A percentile compares a stretch with the other conserved stretches of the same genome.
phyloP scores from a whole-genome alignment of 2,888 invertebrate species.

The Pegoplata infirma region DNA sequence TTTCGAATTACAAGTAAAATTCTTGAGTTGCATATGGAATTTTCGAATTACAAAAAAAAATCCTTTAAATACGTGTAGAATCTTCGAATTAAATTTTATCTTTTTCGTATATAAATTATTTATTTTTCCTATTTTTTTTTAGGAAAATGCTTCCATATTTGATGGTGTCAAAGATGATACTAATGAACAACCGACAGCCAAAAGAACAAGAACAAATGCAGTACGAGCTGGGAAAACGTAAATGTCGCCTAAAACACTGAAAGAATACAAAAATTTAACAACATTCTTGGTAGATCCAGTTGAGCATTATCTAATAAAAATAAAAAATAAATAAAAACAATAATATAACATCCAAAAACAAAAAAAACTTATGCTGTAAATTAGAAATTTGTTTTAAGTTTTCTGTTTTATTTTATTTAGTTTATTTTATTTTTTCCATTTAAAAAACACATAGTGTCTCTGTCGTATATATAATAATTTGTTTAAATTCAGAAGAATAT shows the following conservation, averaged over 20 bases:
- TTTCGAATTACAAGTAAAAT: too few relatives aligned
- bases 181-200: slow-evolving; percentile 70
- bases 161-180: slow-evolving; percentile 66
- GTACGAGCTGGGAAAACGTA: slow-evolving; percentile 65
- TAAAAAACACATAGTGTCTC: slow-evolving; percentile 28
- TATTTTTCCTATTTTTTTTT: background rate
- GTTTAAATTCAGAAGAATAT: background rate
- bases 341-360: too few relatives aligned
- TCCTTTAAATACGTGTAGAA: too few relatives aligned
- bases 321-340: too few relatives aligned
- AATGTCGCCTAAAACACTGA: slow-evolving; percentile 6
- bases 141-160: slow-evolving; percentile 61
- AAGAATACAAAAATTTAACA: background rate
- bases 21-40: background rate
- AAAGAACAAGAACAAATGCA: slow-evolving; percentile 70
- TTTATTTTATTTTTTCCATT: background rate
- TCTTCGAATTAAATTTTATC: too few relatives aligned
- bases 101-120: too few relatives aligned
- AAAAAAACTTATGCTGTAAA: slow-evolving; percentile 16
- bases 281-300: slow-evolving; percentile 48
- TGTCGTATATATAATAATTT: background rate
- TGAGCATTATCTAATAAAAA: too few relatives aligned
- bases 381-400: slow-evolving; percentile 16
- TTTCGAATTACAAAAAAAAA: too few relatives aligned
- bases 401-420: background rate